Evolutionary conservation across 1,140 invertebrate species (phyloP).

Genomic region (Chironomus striatipennis): DNA sequence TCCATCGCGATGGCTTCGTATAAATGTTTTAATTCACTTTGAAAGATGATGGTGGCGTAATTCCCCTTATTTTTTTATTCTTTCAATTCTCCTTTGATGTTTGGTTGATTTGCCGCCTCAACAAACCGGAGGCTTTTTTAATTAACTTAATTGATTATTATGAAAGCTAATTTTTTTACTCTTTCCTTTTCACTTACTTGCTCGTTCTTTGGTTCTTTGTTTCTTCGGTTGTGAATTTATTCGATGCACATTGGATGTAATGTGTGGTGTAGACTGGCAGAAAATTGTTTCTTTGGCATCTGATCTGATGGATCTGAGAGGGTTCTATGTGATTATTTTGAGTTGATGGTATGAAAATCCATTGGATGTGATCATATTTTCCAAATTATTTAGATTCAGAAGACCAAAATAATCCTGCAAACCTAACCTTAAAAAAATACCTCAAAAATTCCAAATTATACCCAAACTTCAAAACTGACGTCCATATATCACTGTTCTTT

Average conservation of each 20-base stretch:
- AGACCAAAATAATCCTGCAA: no score
- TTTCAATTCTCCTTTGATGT: slow-evolving; percentile 7
- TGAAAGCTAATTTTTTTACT: slow-evolving; percentile 15
- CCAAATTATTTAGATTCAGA: no score
- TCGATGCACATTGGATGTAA: not conserved
- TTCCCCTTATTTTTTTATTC: not conserved
- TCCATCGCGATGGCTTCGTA: slow-evolving; percentile 5
- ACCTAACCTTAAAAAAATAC: no score
- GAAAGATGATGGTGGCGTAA: not conserved
- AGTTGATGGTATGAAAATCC: no score
- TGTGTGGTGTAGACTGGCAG: no score
- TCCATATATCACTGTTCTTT: no score
- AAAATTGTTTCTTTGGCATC: no score
- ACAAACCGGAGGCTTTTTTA: slow-evolving; percentile 21
- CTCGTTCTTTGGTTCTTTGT: not conserved
- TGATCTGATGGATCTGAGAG: no score
- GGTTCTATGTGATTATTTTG: no score
- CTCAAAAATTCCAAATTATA: no score
- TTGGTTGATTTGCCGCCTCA: slow-evolving; percentile 17
- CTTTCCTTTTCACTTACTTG: not conserved
- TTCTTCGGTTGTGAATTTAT: not conserved
- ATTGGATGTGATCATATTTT: no score
- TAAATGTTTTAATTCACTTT: slow-evolving; percentile 15
- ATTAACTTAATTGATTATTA: slow-evolving; percentile 24
- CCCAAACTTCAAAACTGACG: no score